Evolutionary conservation across 2,113 vertebrate species (phyloP), one percentile per base, ranked within the genome.

Genomic region (Pionites leucogaster): DNA sequence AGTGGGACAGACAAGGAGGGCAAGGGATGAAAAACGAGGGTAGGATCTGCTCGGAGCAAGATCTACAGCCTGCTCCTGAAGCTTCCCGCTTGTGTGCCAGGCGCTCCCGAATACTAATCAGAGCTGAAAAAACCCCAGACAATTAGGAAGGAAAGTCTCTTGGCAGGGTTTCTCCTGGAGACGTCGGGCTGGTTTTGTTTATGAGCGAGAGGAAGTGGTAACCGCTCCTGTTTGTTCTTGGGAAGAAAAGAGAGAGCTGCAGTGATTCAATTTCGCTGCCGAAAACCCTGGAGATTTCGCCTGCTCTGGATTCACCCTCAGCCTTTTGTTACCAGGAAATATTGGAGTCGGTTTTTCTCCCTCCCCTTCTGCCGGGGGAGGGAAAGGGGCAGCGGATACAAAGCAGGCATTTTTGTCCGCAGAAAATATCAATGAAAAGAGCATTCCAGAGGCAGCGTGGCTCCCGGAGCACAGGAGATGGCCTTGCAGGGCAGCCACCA

Each of bases 151-250:
- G 96, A 94, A 96, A 97, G 92, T 75, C 95, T 97, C 76, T 91
- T 97, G 97, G 97, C 97, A 95, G 88, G 82, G 92, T 47, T 97
- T 64, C 95, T 97, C 86, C 93, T 94, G 95, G 96, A 95, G 95
- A 95, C 79, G 35, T 88, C 69, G 82, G 86, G 95, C 94, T 96
- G 95, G 95, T 96, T 97, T 97, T 97, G 97, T 97, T 97, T 96
- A 78, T 39, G 95, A 96, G 95, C 86, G 41, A 55, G 95, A 97
- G 97, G 97, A 97, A 97, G 96, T 95, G 96, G 97, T 92, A 96
- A 97, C 96, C n/a, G 93, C 97, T 97, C 96, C 97, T 96, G 97
- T 97, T 97, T 97, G 97, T 96, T 97, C 97, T 96, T 69, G 79
- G 49, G 88, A 86, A 95, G 88, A 95, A 77, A 95, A 94, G 95